phyloP scores from a whole-genome alignment of 2,888 invertebrate genomes.

The Synergus gifuensis region DNA sequence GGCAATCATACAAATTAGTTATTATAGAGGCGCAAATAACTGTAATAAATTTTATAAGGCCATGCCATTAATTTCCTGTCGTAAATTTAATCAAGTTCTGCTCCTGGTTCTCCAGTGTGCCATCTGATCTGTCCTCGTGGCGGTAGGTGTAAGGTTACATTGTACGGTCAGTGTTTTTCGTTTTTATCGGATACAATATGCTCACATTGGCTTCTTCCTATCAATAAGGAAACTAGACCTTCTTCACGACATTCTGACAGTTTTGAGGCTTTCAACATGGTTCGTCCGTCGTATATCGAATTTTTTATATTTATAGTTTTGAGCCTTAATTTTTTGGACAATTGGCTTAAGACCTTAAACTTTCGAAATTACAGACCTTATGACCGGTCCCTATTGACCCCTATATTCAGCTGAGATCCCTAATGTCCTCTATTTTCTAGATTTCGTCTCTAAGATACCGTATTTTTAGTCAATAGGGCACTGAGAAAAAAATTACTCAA shows the following conservation, averaged over 20 bases:
- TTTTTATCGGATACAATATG: slow-evolving; percentile 7
- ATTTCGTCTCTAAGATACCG: no score
- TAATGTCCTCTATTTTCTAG: no score
- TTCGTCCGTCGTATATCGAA: background rate
- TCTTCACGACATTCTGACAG: background rate
- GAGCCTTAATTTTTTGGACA: no score
- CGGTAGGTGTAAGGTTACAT: background rate
- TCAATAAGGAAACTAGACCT: background rate
- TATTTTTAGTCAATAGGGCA: no score
- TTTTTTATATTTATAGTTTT: no score
- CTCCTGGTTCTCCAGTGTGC: slow-evolving; percentile 22
- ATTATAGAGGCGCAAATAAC: slow-evolving; percentile 42
- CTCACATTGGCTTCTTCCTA: background rate
- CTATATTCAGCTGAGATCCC: no score
- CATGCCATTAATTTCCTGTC: slow-evolving; percentile 39
- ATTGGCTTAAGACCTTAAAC: no score
- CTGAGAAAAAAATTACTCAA: no score
- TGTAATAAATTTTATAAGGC: slow-evolving; percentile 28
- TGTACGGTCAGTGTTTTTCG: background rate
- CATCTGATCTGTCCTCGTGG: background rate
- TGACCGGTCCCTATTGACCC: no score
- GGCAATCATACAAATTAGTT: slow-evolving; percentile 31
- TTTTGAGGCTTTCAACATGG: background rate
- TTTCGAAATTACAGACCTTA: no score
- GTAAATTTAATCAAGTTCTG: slow-evolving; percentile 38